Conservation (phyloP, 2,888 invertebrate species). For the Busseola fusca region DNA sequence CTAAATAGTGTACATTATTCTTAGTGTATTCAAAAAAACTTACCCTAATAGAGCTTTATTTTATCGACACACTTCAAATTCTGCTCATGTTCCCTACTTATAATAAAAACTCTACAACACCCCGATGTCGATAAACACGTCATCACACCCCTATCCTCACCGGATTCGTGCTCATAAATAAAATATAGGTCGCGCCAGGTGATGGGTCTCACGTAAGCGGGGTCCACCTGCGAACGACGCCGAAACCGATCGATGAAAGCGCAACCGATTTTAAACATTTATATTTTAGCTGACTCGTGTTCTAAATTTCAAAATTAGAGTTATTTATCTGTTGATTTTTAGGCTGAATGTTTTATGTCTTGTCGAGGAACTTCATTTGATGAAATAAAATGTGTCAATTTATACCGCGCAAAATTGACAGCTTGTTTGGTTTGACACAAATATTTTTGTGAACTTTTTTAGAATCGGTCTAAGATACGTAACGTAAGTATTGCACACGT, state of each 20-base stretch:
- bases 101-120: neutral
- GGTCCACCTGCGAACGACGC: conserved; percentile 56
- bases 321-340: conserved; percentile 22
- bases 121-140: conserved; percentile 42
- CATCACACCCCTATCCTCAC: conserved; percentile 52
- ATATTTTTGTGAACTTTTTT: conserved; percentile 9
- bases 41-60: neutral
- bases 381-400: conserved; percentile 18
- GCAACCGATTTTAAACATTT: conserved; percentile 61
- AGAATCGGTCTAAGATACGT: neutral
- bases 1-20: neutral
- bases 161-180: conserved; percentile 74
- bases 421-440: conserved; percentile 4
- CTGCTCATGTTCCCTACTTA: neutral
- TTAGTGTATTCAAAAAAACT: neutral
- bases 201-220: conserved; percentile 68
- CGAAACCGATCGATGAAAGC: conserved; percentile 57
- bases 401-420: conserved; percentile 14
- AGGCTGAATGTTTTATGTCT: conserved; percentile 22
- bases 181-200: conserved; percentile 78
- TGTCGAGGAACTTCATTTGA: conserved; percentile 12
- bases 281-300: conserved; percentile 52
- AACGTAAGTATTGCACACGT: neutral
- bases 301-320: conserved; percentile 37
- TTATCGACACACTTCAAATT: neutral